Evolutionary conservation across 2,797 vertebrate species (phyloP), one percentile per base, ranked within the genome.

Genomic region (Tolypeutes matacus): DNA sequence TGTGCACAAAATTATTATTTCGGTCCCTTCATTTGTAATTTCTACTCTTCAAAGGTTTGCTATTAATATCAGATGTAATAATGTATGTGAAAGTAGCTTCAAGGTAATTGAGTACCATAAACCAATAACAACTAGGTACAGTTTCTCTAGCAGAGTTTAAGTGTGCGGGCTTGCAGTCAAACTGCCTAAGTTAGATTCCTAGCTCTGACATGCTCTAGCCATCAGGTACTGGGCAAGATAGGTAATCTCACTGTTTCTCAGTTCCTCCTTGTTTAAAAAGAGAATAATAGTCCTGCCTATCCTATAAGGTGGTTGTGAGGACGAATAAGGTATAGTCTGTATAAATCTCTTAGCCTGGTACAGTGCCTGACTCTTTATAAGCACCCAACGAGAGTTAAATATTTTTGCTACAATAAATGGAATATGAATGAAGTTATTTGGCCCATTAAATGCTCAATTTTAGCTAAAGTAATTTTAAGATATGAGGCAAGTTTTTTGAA

Each of bases 21-120:
- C 42, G 58, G 7, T 60, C 73, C 21, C 34, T 64, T 89, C 56
- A n/a, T 70, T n/a, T 83, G 46, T 77, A 76, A 56, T 25, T 21
- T 62, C 64, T 82, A 1, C n/a, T 7, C 60, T 80, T 39, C 18
- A 60, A 36, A 82, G 27, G 39, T 86, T 92, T n/a, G 65, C 72
- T 67, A 58, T 27, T 89, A 73, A 89, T 77, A 60, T 82, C 34
- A 78, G 62, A n/a, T 76, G 73, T 88, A 80, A 51, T 86, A 82
- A 53, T 64, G 34, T 86, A 9, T 75, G 15, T 69, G 60, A 92
- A 84, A 76, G 69, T 81, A 87, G 46, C 53, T 72, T 67, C 49
- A 75, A 72, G 72, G 17, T 67, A 42, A 84, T 31, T 51, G 11
- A 69, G 9, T 92, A 20, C 70, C 34, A 18, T 36, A 81, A 95